phyloP scores from a whole-genome alignment of 1,140 invertebrate genomes.

The Bombus waltoni region DNA sequence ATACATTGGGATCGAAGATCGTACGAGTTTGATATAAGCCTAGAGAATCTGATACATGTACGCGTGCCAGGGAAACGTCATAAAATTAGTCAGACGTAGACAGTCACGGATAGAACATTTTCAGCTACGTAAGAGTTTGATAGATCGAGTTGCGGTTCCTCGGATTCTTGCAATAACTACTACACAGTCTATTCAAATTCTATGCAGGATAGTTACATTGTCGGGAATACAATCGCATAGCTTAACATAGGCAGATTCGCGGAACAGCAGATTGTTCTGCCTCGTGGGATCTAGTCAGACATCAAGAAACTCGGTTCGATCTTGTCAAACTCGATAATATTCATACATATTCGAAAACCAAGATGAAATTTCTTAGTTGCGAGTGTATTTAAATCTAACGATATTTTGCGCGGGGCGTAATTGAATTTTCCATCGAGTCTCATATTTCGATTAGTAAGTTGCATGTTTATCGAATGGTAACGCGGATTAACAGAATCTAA shows the following conservation, averaged over 20 bases:
- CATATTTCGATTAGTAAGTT: neutral
- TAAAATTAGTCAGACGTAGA: conserved; percentile 16
- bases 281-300: neutral
- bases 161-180: conserved; percentile 15
- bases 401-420: neutral
- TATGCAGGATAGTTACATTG: neutral
- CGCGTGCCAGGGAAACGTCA: neutral
- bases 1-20: neutral
- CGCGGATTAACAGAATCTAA: neutral
- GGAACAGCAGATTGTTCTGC: neutral
- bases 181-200: conserved; percentile 17
- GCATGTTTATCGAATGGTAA: neutral
- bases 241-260: neutral
- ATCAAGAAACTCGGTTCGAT: neutral
- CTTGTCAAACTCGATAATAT: conserved; percentile 7
- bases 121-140: neutral
- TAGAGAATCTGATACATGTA: too few species aligned
- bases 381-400: neutral
- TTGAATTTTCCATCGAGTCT: neutral
- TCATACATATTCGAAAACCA: neutral
- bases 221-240: neutral
- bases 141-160: neutral
- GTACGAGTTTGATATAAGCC: neutral
- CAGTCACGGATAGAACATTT: neutral
- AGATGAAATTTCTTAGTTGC: too few species aligned